Evolutionary conservation across 2,797 vertebrate species (phyloP).

Genomic region (Channa striata): DNA sequence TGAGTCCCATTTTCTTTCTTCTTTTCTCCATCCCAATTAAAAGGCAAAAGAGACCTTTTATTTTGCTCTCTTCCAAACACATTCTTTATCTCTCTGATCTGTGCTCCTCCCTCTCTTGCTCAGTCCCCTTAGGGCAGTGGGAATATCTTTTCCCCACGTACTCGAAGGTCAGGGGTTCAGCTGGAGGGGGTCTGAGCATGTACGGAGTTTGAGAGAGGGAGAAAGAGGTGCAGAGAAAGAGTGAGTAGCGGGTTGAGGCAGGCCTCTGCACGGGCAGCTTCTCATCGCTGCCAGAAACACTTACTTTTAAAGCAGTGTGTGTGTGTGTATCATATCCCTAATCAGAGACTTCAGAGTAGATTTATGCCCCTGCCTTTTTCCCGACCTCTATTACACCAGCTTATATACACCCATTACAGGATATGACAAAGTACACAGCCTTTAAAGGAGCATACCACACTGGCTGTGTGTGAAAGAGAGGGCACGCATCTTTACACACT

Average conservation of each 20-base stretch:
- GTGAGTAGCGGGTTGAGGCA: slow-evolving; percentile 76
- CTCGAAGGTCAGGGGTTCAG: slow-evolving; percentile 85
- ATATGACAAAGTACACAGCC: slow-evolving; percentile 85
- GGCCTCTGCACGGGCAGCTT: slow-evolving; percentile 75
- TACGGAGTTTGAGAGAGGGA: slow-evolving; percentile 53
- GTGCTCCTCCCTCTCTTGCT: slow-evolving; percentile 65
- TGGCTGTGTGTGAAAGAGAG: slow-evolving; percentile 47
- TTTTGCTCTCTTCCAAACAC: slow-evolving; percentile 76
- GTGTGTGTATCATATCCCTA: slow-evolving; percentile 74
- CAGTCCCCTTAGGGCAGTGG: slow-evolving; percentile 77
- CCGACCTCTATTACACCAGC: slow-evolving; percentile 85
- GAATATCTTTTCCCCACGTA: slow-evolving; percentile 81
- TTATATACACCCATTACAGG: slow-evolving; percentile 87
- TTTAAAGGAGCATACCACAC: slow-evolving; percentile 72
- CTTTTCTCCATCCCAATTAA: slow-evolving; percentile 84
- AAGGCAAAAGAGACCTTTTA: slow-evolving; percentile 81
- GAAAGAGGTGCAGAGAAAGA: slow-evolving; percentile 50
- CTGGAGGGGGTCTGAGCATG: slow-evolving; percentile 73
- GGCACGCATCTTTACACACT: slow-evolving; percentile 62
- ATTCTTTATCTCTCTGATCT: slow-evolving; percentile 84
- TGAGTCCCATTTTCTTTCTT: slow-evolving; percentile 80
- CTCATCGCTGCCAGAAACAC: slow-evolving; percentile 82
- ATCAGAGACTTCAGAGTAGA: slow-evolving; percentile 83
- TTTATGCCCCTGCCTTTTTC: slow-evolving; percentile 85
- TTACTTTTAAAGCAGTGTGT: slow-evolving; percentile 74